Base-by-base conservation (phyloP, 2,113 vertebrate genomes). In the Paramisgurnus dabryanus region DNA sequence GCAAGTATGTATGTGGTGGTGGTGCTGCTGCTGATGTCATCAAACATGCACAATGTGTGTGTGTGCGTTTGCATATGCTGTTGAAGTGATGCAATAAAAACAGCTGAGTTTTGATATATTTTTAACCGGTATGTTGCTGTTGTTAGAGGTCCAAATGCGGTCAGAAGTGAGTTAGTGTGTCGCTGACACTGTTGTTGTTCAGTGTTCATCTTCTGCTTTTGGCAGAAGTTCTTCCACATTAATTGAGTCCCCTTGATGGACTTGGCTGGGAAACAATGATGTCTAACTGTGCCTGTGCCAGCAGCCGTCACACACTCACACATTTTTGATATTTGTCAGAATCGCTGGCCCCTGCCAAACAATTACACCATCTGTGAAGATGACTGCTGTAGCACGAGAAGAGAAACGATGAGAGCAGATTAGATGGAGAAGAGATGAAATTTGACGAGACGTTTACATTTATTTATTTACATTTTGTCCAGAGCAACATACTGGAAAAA, bases 341-440 rank as follows among this genome's bases (percentile, higher is more conserved):
- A 63, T 64, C 53, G 63, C 75, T 71, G 75, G 50, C 77, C 69
- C 66, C 55, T 69, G 67, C 64, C 61, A 58, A 77, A 66, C 71
- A 8, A 76, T 76, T 73, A 70, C 50, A 78, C 79, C 84, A 85
- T 83, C 85, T 87, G 84, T 82, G 79, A 60, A 76, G 64, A 67
- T 49, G 47, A 45, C 67, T 82, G 12, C n/a, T n/a, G 39, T 47
- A 61, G 73, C 70, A 41, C n/a, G 12, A 34, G 15, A 27, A 17
- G 43, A 64, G 22, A 64, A 34, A 17, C 27, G 5, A 64, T 49
- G 43, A 75, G 70, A 39, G 49, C 15, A 55, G 49, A 71, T 22
- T 22, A 60, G 70, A 73, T 5, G 17, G n/a, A 58, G 55, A 58
- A 58, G 17, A 58, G 39, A 34, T 1, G 1, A 41, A 7, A 40